Evolutionary conservation across 2,113 vertebrate species (phyloP).

Genomic region (Puma concolor): DNA sequence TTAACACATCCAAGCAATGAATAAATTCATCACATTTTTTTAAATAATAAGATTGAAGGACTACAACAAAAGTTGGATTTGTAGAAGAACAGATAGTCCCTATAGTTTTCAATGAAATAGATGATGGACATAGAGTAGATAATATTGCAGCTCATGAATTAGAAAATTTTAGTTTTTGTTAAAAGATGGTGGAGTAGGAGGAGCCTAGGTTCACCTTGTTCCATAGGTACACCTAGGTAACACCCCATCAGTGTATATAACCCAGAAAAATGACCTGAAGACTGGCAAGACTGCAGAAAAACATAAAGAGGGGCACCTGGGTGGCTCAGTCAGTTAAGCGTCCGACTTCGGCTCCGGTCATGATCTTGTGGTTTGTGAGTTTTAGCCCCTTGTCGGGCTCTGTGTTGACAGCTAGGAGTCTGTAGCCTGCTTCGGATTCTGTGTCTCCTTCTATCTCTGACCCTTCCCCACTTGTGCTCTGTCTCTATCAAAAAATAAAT

Average conservation of each 20-base stretch:
- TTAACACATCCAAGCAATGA: not conserved
- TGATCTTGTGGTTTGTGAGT: no score
- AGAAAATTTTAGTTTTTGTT: not conserved
- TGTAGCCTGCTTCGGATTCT: no score
- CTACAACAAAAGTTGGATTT: not conserved
- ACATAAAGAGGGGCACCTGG: no score
- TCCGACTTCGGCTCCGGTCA: no score
- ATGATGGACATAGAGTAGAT: not conserved
- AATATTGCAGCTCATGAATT: not conserved
- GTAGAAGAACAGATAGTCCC: not conserved
- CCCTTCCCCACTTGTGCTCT: no score
- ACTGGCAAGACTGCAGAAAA: not conserved
- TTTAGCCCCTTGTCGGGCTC: no score
- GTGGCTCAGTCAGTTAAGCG: no score
- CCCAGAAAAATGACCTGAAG: not conserved
- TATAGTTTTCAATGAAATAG: not conserved
- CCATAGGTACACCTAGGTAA: not conserved
- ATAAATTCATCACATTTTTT: not conserved
- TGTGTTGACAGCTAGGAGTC: no score
- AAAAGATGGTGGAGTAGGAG: not conserved
- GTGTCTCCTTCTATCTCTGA: no score
- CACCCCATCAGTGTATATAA: not conserved
- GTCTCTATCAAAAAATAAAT: no score
- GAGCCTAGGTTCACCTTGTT: not conserved
- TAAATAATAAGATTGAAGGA: not conserved